Base-by-base conservation (phyloP, 2,888 invertebrate genomes). In the Cryptocephalus moraei region DNA sequence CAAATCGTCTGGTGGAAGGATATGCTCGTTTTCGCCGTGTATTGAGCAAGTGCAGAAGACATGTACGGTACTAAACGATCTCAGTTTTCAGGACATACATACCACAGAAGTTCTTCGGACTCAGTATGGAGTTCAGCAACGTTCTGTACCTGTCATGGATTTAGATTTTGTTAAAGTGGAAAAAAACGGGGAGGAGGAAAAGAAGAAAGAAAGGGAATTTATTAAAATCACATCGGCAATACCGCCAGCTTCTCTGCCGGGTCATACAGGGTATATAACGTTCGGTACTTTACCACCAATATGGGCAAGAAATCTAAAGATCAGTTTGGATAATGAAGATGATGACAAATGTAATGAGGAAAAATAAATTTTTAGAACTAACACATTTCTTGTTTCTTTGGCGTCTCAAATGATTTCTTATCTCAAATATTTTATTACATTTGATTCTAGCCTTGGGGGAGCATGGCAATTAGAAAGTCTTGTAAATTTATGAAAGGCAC, bases 11-110 rank as follows among this genome's bases (percentile, higher is more conserved):
- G 95, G 96, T 59, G 96, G 97, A 4, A 79, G 95, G 58, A 80
- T 99, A 56, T 95, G 96, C 69, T 94, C 94, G 0, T 99, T 99
- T 73, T 97, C 97, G 1, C 99, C 99, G 0, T 99, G 99, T 71
- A 95, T 99, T 56, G 99, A 99, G 72, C 99, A 99, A 78, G 95
- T 96, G 0, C 95, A 96, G 71, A 81, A 85, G 52, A 91, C 91
- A 8, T 91, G 89, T 66, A 68, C 77, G 36, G 78, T 77, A 22
- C 74, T 99, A 32, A 73, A 78, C 45, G 74, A 81, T 34, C 68
- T 79, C 39, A 90, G 91, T 8, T 96, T 95, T 69, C 79, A 84
- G 47, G 91, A 93, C 59, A 75, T 95, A 45, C 78, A 80, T 58
- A 94, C 94, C 0, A 77, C 89, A 71, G 96, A 97, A 70, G 86